These are phyloP conservation scores for Lampris megalopsis DNA, from an alignment of 2,113 vertebrate species.

Conservation along the genomic window DNA sequence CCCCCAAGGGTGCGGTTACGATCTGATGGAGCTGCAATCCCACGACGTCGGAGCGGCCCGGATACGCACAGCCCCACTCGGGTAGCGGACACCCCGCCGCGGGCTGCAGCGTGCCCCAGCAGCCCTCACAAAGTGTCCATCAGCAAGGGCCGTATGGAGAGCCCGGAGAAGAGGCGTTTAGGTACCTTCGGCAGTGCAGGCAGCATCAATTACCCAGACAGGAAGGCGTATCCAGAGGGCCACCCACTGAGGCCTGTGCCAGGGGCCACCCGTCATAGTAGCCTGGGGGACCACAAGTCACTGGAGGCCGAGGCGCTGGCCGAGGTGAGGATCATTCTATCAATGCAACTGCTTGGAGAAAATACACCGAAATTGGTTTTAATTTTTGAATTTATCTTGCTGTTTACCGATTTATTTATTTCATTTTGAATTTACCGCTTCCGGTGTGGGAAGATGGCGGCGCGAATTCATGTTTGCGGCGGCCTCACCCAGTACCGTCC, in stretches of 20 bases:
- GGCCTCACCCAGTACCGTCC: too few relatives aligned
- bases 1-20: conserved; percentile 89
- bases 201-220: conserved; percentile 95
- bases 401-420: too few relatives aligned
- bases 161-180: conserved; percentile 94
- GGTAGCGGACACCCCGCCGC: conserved; percentile 92
- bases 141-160: conserved; percentile 89
- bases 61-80: conserved; percentile 94
- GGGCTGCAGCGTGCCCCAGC: conserved; percentile 95
- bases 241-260: conserved; percentile 88
- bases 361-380: too few relatives aligned
- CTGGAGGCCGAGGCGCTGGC: conserved; percentile 96
- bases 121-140: conserved; percentile 95
- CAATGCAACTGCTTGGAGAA: too few relatives aligned
- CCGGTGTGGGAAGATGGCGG: too few relatives aligned
- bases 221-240: conserved; percentile 90
- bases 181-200: conserved; percentile 95
- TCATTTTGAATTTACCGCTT: too few relatives aligned
- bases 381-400: too few relatives aligned
- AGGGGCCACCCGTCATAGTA: conserved; percentile 96
- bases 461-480: too few relatives aligned
- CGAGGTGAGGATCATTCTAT: conserved; percentile 80
- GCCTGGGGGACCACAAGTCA: conserved; percentile 96
- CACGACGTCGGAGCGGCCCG: conserved; percentile 88
- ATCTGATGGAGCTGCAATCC: conserved; percentile 94